Evolutionary conservation across 2,797 vertebrate species (phyloP).

Genomic region (Pangasius krempfi): DNA sequence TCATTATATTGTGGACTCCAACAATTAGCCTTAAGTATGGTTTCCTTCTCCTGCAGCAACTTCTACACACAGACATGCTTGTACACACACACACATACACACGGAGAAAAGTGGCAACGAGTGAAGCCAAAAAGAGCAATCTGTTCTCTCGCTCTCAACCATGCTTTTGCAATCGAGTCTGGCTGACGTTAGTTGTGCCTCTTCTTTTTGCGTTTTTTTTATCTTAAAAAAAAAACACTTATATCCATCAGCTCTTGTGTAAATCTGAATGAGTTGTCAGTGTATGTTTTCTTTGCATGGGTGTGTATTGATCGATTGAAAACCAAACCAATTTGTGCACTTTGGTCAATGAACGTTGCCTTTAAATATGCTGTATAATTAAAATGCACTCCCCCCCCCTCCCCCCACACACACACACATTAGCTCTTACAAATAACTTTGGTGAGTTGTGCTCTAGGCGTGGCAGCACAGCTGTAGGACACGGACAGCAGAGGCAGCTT

Average conservation of each 20-base stretch:
- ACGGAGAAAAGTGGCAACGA: slow-evolving; percentile 33
- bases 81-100: slow-evolving; percentile 24
- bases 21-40: slow-evolving; percentile 75
- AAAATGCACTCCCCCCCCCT: slow-evolving; percentile 35
- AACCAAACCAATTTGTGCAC: background rate
- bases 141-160: slow-evolving; percentile 38
- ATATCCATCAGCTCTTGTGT: background rate
- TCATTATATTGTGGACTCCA: slow-evolving; percentile 76
- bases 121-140: slow-evolving; percentile 37
- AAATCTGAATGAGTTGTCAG: slow-evolving; percentile 8
- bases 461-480: slow-evolving; percentile 27
- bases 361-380: slow-evolving; percentile 22
- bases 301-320: background rate
- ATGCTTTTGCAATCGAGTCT: background rate
- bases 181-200: background rate
- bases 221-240: background rate
- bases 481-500: slow-evolving; percentile 7
- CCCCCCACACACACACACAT: background rate
- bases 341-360: background rate
- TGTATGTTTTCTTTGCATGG: slow-evolving; percentile 14
- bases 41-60: slow-evolving; percentile 67
- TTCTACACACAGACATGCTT: slow-evolving; percentile 33
- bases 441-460: slow-evolving; percentile 29
- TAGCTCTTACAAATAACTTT: background rate
- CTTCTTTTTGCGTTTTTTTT: background rate